Conservation (phyloP, 2,797 vertebrate species). For the Morus bassanus region DNA sequence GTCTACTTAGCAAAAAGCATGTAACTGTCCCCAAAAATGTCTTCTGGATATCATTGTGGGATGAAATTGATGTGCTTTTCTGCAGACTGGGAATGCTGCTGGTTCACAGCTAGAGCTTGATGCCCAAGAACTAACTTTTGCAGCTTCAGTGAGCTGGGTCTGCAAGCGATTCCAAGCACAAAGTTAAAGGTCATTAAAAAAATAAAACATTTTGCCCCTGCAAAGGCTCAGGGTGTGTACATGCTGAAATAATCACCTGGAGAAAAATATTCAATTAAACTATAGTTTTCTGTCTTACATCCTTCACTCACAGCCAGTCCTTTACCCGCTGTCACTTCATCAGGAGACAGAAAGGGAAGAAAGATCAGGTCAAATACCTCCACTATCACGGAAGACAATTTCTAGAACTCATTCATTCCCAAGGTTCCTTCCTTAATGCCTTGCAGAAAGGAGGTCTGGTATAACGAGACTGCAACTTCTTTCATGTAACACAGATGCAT, state of each 20-base stretch:
- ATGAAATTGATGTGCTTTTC: background rate
- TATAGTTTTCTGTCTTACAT: background rate
- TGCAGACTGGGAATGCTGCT: background rate
- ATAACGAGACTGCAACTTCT: background rate
- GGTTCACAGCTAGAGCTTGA: background rate
- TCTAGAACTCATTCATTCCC: background rate
- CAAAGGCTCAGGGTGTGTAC: background rate
- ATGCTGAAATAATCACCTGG: slow-evolving; percentile 31
- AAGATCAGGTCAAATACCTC: background rate
- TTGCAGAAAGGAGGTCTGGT: background rate
- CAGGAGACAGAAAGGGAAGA: background rate
- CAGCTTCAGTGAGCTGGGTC: background rate
- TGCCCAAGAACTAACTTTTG: background rate
- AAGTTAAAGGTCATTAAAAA: slow-evolving; percentile 5
- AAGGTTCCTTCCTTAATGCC: background rate
- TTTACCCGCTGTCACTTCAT: background rate
- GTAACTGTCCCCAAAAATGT: background rate
- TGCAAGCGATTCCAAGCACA: background rate
- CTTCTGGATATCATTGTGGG: background rate
- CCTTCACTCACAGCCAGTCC: background rate
- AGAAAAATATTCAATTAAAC: slow-evolving; percentile 14
- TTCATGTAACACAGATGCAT: background rate
- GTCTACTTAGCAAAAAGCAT: background rate
- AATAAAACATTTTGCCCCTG: background rate
- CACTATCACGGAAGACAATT: background rate